These are phyloP conservation scores for Wasmannia auropunctata DNA, from an alignment of 1,140 invertebrate genomes.

Conservation along the genomic window DNA sequence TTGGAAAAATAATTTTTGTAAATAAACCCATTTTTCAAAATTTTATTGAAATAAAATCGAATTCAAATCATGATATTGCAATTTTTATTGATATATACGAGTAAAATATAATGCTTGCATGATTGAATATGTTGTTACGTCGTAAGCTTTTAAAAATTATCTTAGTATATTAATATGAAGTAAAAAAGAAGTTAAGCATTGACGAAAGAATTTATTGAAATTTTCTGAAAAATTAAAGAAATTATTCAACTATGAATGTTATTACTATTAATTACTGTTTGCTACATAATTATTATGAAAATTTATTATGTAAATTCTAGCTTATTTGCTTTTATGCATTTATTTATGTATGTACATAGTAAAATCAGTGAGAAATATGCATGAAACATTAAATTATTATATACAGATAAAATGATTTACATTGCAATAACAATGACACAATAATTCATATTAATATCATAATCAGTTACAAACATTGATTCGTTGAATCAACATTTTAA, in stretches of 20 bases:
- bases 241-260: not conserved
- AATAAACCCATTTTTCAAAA: not conserved
- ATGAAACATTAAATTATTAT: not conserved
- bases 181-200: no score
- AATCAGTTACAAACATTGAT: not conserved
- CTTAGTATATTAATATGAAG: no score
- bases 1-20: not conserved
- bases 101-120: no score
- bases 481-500: not conserved
- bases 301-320: not conserved
- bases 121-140: no score
- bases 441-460: not conserved
- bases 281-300: not conserved
- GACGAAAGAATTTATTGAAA: not conserved
- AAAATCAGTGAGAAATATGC: not conserved
- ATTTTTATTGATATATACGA: not conserved
- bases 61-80: not conserved
- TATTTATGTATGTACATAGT: not conserved
- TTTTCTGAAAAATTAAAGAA: not conserved
- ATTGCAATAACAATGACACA: not conserved
- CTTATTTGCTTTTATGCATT: not conserved
- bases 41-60: not conserved
- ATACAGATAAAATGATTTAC: not conserved
- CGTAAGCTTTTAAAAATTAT: no score
- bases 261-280: not conserved